These are phyloP conservation scores for Eulemur rubriventer DNA, from an alignment of 2,797 vertebrate species.

Conservation along the genomic window DNA sequence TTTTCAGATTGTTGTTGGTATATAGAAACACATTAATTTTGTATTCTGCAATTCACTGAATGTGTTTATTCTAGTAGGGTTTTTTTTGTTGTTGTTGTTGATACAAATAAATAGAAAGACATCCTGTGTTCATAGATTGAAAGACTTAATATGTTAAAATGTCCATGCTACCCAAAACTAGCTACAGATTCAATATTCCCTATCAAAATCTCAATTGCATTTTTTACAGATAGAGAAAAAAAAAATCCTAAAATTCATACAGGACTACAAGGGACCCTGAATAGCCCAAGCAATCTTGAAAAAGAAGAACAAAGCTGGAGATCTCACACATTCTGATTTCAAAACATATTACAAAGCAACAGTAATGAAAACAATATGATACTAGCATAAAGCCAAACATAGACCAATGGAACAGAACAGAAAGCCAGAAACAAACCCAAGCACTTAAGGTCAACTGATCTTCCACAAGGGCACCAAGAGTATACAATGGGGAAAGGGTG, in stretches of 20 bases:
- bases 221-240: not conserved
- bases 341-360: not conserved
- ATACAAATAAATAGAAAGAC: not conserved
- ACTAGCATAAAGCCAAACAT: not conserved
- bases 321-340: not conserved
- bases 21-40: slow-evolving; percentile 16
- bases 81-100: not conserved
- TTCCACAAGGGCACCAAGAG: not conserved
- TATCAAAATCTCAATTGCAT: not conserved
- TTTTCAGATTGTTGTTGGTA: not conserved
- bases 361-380: not conserved
- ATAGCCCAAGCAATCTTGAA: not conserved
- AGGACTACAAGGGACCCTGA: not conserved
- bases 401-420: not conserved
- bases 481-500: not conserved
- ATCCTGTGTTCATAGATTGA: not conserved
- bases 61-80: not conserved
- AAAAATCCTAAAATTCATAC: not conserved
- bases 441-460: not conserved
- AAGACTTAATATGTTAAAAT: not conserved
- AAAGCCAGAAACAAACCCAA: not conserved
- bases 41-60: not conserved
- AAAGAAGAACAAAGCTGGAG: not conserved
- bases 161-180: not conserved
- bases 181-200: not conserved